These are phyloP conservation scores for Muscicapa adusta DNA, from an alignment of 2,113 vertebrate species.

Conservation along the genomic window DNA sequence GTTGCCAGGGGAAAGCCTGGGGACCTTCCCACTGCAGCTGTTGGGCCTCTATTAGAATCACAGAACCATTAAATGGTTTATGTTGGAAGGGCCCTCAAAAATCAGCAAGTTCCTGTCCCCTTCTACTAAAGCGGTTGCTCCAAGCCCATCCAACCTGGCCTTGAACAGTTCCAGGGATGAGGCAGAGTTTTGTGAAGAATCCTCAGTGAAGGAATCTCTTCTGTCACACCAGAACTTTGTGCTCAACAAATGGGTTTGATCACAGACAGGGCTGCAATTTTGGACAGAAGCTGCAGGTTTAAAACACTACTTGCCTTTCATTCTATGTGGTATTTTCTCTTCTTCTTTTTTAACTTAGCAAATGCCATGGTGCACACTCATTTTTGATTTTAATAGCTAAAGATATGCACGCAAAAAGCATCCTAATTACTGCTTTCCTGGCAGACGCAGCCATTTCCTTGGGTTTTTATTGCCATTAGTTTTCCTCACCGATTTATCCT, in stretches of 20 bases:
- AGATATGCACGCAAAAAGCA: conserved; percentile 76
- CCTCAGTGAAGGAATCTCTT: background rate
- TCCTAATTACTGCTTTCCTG: conserved; percentile 75
- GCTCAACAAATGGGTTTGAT: background rate
- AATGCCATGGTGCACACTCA: conserved; percentile 34
- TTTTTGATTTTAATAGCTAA: conserved; percentile 73
- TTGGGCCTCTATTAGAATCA: background rate
- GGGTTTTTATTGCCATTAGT: conserved; percentile 77
- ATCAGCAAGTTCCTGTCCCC: background rate
- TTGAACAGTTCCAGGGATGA: background rate
- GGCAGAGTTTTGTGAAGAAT: background rate
- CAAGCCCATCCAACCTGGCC: background rate
- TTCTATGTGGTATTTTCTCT: conserved; percentile 1
- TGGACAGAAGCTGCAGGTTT: background rate
- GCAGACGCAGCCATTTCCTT: conserved; percentile 73
- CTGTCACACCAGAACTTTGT: background rate
- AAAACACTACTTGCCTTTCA: background rate
- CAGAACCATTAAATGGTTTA: background rate
- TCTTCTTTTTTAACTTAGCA: conserved; percentile 49
- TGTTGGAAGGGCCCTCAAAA: background rate
- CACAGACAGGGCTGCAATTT: background rate
- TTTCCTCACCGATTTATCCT: conserved; percentile 80
- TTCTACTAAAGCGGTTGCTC: background rate
- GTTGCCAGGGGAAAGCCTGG: background rate
- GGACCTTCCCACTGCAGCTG: background rate